phyloP scores from a whole-genome alignment of 1,140 invertebrate species.

The Euwallacea similis region DNA sequence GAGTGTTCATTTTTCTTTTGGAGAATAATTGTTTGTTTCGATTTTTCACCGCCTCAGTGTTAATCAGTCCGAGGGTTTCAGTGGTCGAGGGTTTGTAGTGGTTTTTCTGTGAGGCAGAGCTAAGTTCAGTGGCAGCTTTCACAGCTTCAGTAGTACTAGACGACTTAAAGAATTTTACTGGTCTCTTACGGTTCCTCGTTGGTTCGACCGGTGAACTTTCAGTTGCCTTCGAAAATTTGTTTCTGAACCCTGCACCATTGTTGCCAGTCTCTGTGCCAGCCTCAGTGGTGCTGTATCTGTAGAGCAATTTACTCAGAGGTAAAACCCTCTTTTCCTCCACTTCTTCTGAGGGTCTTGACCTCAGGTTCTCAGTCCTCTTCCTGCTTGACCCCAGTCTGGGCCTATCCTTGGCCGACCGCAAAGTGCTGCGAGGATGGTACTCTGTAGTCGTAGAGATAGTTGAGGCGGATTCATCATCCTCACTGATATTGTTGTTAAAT shows the following conservation, averaged over 20 bases:
- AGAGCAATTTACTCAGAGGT: constrained; percentile 34
- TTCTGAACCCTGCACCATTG: too few species aligned
- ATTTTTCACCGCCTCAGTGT: constrained; percentile 44
- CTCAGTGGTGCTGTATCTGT: constrained; percentile 36
- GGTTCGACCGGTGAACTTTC: too few species aligned
- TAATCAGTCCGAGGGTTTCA: constrained; percentile 30
- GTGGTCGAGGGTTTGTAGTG: constrained; percentile 3
- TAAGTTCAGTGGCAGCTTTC: background rate
- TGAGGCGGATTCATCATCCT: background rate
- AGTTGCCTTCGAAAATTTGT: too few species aligned
- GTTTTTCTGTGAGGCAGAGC: background rate
- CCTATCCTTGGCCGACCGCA: constrained; percentile 34
- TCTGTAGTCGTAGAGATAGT: constrained; percentile 26
- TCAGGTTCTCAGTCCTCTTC: background rate
- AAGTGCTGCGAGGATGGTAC: constrained; percentile 31
- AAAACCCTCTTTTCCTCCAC: background rate
- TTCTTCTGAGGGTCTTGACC: background rate
- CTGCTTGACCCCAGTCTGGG: constrained; percentile 30
- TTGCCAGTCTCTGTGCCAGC: too few species aligned
- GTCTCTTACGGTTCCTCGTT: too few species aligned
- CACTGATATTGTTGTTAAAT: background rate
- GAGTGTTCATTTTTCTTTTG: constrained; percentile 51
- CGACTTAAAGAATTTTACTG: background rate
- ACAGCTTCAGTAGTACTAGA: background rate
- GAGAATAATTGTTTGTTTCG: constrained; percentile 59